phyloP scores from a whole-genome alignment of 2,888 invertebrate genomes.

The Drosophila neotestacea region DNA sequence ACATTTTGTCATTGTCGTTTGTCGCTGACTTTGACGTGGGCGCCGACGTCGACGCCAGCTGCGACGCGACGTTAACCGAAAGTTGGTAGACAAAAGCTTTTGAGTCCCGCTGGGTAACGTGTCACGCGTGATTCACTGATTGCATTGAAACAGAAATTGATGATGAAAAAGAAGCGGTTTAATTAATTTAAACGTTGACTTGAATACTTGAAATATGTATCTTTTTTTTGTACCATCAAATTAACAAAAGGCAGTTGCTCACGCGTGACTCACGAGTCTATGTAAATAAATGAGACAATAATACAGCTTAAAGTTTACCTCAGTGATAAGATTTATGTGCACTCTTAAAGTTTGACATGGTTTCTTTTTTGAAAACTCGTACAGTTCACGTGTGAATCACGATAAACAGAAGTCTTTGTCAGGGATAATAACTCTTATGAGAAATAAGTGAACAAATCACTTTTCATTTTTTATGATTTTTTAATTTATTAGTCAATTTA shows the following conservation, averaged over 20 bases:
- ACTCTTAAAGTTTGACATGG: neutral
- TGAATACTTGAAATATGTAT: neutral
- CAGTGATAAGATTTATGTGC: neutral
- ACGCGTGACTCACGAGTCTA: slow-evolving; percentile 20
- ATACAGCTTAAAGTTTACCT: neutral
- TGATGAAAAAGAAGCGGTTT: slow-evolving; percentile 9
- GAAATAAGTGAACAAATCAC: too few relatives aligned
- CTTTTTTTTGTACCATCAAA: neutral
- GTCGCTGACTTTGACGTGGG: slow-evolving; percentile 30
- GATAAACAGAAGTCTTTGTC: too few relatives aligned
- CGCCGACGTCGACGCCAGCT: slow-evolving; percentile 31
- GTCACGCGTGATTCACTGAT: slow-evolving; percentile 41
- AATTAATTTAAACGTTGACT: slow-evolving; percentile 32
- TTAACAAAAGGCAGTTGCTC: neutral
- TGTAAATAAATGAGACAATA: neutral
- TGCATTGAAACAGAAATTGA: slow-evolving; percentile 13
- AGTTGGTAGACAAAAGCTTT: slow-evolving; percentile 34
- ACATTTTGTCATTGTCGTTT: slow-evolving; percentile 60
- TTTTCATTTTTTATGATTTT: too few relatives aligned
- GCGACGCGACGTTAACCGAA: slow-evolving; percentile 8
- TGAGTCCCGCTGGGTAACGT: slow-evolving; percentile 18
- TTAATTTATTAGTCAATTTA: too few relatives aligned
- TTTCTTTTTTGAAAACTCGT: neutral
- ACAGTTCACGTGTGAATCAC: too few relatives aligned
- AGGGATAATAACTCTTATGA: too few relatives aligned